Evolutionary conservation across 2,888 invertebrate genomes (phyloP).

Genomic region (Globia sparganii): DNA sequence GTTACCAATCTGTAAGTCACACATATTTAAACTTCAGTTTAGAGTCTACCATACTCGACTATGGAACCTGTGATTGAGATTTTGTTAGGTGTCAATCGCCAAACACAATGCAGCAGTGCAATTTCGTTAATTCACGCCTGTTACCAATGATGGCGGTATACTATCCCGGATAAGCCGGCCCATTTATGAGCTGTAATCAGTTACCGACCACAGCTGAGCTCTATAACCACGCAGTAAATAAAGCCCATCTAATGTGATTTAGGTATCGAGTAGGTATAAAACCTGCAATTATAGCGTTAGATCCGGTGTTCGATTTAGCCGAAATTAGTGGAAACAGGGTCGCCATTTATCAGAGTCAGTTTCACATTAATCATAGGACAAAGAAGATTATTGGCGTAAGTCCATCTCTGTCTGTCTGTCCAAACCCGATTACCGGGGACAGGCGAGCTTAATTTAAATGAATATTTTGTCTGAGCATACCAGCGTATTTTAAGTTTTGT

Average conservation of each 20-base stretch:
- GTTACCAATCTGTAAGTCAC: not conserved
- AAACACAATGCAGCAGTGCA: not conserved
- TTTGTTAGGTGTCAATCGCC: too few relatives aligned
- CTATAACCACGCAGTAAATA: not conserved
- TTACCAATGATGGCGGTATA: not conserved
- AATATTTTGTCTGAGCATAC: constrained; percentile 11
- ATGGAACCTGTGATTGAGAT: not conserved
- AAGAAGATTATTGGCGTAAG: constrained; percentile 20
- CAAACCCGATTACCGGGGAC: not conserved
- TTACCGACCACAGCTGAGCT: not conserved
- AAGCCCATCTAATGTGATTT: not conserved
- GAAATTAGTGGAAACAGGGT: constrained; percentile 37
- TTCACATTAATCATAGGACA: constrained; percentile 30
- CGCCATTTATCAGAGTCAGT: constrained; percentile 11
- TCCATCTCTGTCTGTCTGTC: constrained; percentile 17
- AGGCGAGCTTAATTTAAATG: constrained; percentile 5
- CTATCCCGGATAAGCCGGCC: not conserved
- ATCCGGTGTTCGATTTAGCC: constrained; percentile 17
- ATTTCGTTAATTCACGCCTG: not conserved
- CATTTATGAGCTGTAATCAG: constrained; percentile 9
- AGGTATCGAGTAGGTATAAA: not conserved
- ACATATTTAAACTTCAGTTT: not conserved
- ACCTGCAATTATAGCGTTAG: constrained; percentile 24
- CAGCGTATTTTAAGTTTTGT: constrained; percentile 1
- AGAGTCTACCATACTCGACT: not conserved